Conservation (phyloP, 92 coral and sea anemone genomes). For the Phymanthus crucifer region DNA sequence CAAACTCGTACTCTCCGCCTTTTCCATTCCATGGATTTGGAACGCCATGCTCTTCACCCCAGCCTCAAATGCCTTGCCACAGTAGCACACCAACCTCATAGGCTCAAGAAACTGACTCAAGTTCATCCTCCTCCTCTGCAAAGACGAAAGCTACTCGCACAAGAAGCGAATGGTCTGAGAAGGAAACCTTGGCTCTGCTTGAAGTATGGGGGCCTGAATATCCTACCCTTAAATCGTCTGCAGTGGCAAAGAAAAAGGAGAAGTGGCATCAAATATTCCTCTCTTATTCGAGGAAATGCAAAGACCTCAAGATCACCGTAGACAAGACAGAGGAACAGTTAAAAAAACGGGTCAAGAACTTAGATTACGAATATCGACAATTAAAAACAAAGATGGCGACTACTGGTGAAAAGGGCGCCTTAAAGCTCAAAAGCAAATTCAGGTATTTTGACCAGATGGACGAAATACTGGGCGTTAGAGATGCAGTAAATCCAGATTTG, state of each 20-base stretch:
- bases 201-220: too few relatives aligned
- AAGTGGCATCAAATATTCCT: background rate
- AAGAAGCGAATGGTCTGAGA: background rate
- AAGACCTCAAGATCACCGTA: background rate
- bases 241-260: background rate
- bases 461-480: constrained; percentile 40
- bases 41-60: constrained; percentile 2
- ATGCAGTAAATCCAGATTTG: constrained; percentile 50
- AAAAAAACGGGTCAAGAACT: constrained; percentile 27
- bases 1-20: background rate
- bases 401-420: constrained; percentile 50
- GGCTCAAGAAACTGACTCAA: background rate
- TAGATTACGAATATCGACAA: constrained; percentile 44
- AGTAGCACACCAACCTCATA: background rate
- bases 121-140: background rate
- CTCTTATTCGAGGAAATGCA: background rate
- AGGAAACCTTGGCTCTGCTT: background rate
- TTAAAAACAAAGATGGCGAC: constrained; percentile 42
- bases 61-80: constrained; percentile 1
- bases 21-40: background rate
- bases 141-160: background rate
- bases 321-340: constrained; percentile 33
- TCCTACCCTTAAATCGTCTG: background rate
- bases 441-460: constrained; percentile 40
- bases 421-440: constrained; percentile 44